These are phyloP conservation scores for Ichneumoninae sp. DNA, from an alignment of 2,888 invertebrate species.

Conservation along the genomic window DNA sequence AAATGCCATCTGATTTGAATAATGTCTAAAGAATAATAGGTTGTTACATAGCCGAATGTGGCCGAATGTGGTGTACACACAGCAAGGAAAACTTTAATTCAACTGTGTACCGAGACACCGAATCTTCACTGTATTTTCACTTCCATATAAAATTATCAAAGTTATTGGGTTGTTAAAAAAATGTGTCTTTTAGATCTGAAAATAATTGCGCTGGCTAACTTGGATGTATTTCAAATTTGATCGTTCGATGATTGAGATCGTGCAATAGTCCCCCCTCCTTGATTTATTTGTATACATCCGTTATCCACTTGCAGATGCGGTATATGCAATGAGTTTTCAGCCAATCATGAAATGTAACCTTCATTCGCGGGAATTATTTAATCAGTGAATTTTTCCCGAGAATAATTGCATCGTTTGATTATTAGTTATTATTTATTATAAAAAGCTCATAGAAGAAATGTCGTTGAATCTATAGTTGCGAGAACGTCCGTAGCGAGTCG, in stretches of 20 bases:
- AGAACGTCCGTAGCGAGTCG: slow-evolving; percentile 20
- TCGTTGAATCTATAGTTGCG: slow-evolving; percentile 15
- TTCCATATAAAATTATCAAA: not conserved
- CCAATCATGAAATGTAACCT: no score
- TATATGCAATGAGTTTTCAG: no score
- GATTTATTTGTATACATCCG: no score
- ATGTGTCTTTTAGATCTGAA: not conserved
- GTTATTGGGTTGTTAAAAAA: not conserved
- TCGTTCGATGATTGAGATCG: no score
- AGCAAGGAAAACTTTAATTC: no score
- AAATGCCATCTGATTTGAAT: no score
- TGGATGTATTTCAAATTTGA: no score
- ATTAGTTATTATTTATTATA: not conserved
- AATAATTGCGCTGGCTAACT: not conserved
- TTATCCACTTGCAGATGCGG: no score
- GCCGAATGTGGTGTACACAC: no score
- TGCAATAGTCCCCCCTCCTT: no score
- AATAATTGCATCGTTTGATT: not conserved
- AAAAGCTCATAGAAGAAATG: not conserved
- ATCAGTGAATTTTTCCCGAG: not conserved
- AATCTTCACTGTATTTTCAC: not conserved
- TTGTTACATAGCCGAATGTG: no score
- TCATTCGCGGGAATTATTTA: not conserved
- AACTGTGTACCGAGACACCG: not conserved
- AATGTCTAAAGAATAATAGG: no score